Evolutionary conservation across 2,888 invertebrate species (phyloP).

Genomic region (Eilema depressum): DNA sequence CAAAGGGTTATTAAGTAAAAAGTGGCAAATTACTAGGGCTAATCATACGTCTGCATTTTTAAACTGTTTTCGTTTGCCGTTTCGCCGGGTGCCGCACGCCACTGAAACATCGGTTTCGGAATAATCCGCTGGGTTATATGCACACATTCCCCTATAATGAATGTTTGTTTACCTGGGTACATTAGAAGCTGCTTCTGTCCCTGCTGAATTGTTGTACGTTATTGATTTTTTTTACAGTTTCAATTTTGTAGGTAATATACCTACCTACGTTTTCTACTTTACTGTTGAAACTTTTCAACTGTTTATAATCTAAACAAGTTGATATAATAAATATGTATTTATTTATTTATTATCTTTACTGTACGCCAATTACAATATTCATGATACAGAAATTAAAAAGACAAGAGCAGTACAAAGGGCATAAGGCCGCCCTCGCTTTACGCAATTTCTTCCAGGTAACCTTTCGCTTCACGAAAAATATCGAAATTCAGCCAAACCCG

Average conservation of each 20-base stretch:
- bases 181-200: constrained; percentile 17
- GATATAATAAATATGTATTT: no score
- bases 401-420: no score
- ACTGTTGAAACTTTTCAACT: no score
- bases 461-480: no score
- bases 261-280: no score
- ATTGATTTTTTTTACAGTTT: constrained; percentile 31
- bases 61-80: constrained; percentile 52
- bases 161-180: constrained; percentile 35
- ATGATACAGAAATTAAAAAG: no score
- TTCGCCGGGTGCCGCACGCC: constrained; percentile 35
- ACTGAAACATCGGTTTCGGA: constrained; percentile 43
- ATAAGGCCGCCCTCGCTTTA: no score
- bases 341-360: no score
- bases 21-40: constrained; percentile 62
- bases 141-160: constrained; percentile 31
- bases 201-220: constrained; percentile 25
- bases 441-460: no score
- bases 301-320: no score
- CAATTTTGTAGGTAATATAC: constrained; percentile 17
- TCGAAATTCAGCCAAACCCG: no score
- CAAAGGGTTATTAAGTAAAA: constrained; percentile 61
- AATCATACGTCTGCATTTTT: constrained; percentile 68
- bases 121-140: constrained; percentile 34
- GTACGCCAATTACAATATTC: no score